Percentiles rank a stretch among this genome's conserved stretches.
These are phyloP conservation scores for Ganaspis brasiliensis DNA, from an alignment of 2,888 invertebrate species.

Conservation along the genomic window DNA sequence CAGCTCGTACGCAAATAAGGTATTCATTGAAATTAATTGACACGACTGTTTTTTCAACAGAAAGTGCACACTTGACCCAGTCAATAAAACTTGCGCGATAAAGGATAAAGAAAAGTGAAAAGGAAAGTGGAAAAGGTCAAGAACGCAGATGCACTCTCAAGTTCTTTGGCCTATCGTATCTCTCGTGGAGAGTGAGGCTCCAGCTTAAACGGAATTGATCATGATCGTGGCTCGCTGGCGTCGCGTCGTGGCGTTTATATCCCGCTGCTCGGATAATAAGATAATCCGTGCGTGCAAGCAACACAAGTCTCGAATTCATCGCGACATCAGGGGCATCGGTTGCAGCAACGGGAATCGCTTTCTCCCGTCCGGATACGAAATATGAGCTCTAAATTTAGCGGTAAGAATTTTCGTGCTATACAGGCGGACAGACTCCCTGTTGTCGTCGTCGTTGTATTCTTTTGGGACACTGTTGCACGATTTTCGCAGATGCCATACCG, in stretches of 20 bases:
- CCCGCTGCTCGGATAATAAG: slow-evolving; percentile 38
- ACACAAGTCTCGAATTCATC: slow-evolving; percentile 31
- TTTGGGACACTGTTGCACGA: slow-evolving; percentile 62
- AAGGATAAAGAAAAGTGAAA: slow-evolving; percentile 39
- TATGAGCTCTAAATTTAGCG: slow-evolving; percentile 76
- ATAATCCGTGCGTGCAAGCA: slow-evolving; percentile 37
- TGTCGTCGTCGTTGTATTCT: slow-evolving; percentile 57
- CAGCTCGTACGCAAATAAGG: no score
- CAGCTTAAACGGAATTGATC: slow-evolving; percentile 29
- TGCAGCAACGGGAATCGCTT: slow-evolving; percentile 40
- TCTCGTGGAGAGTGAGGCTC: slow-evolving; percentile 5
- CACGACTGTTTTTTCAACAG: no score
- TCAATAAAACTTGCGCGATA: neutral
- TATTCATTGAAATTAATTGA: no score
- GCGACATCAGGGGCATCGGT: slow-evolving; percentile 37
- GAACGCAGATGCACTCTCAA: slow-evolving; percentile 38
- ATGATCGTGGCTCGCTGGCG: slow-evolving; percentile 10
- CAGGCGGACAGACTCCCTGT: slow-evolving; percentile 56
- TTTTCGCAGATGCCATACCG: slow-evolving; percentile 61
- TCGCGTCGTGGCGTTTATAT: slow-evolving; percentile 39
- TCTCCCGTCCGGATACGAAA: slow-evolving; percentile 58
- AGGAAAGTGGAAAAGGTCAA: slow-evolving; percentile 43
- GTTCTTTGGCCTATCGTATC: slow-evolving; percentile 33
- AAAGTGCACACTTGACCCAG: neutral
- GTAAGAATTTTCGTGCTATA: slow-evolving; percentile 71